Evolutionary conservation across 1,140 invertebrate genomes (phyloP).

Genomic region (Lutraria rhynchaena): DNA sequence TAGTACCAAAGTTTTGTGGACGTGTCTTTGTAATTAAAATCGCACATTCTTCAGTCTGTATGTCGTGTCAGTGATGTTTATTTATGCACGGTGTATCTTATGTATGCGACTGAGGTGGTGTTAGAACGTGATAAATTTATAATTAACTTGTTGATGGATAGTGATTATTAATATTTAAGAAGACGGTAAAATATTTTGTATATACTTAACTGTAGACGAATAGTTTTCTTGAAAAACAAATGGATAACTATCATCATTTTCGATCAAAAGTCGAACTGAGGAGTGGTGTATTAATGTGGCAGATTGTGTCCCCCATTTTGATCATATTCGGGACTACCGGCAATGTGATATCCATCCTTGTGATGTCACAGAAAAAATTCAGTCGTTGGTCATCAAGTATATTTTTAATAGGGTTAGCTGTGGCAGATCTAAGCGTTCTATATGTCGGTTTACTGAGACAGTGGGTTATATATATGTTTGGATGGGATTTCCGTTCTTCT

Average conservation of each 20-base stretch:
- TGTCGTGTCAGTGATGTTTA: too few relatives aligned
- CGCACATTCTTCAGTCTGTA: too few relatives aligned
- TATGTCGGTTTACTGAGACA: conserved; percentile 66
- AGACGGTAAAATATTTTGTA: too few relatives aligned
- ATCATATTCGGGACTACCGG: conserved; percentile 62
- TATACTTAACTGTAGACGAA: too few relatives aligned
- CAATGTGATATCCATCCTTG: conserved; percentile 60
- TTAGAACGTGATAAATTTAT: too few relatives aligned
- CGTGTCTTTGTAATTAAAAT: too few relatives aligned
- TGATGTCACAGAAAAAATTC: conserved; percentile 48
- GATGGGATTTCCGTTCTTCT: conserved; percentile 46
- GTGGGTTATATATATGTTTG: conserved; percentile 26
- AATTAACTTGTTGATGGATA: too few relatives aligned
- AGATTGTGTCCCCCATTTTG: conserved; percentile 53
- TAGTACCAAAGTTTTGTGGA: too few relatives aligned
- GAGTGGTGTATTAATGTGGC: conserved; percentile 22
- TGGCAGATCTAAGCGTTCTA: conserved; percentile 61
- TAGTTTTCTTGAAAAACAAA: too few relatives aligned
- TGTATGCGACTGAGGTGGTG: too few relatives aligned
- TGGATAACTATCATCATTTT: conserved; percentile 5
- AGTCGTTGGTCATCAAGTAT: conserved; percentile 37
- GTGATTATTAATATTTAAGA: too few relatives aligned
- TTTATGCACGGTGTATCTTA: too few relatives aligned
- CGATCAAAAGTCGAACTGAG: background rate
- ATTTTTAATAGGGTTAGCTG: conserved; percentile 60